These are phyloP conservation scores for Enteromius fasciolatus DNA, from an alignment of 2,797 vertebrate species.

Conservation along the genomic window DNA sequence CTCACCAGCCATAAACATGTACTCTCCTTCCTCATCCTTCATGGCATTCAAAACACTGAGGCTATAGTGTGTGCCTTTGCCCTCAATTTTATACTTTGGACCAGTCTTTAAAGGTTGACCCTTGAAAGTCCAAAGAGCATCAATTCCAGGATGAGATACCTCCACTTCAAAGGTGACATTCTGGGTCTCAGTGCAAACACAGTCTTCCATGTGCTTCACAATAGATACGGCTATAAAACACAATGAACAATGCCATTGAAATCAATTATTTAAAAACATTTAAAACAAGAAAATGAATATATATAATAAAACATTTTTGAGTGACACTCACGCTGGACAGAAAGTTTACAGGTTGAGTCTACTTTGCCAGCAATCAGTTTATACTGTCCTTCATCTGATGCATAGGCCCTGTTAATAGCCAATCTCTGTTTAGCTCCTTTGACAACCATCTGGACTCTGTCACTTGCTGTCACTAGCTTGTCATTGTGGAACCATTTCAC, in stretches of 20 bases:
- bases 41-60: constrained; percentile 89
- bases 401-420: constrained; percentile 85
- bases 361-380: constrained; percentile 90
- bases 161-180: constrained; percentile 91
- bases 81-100: constrained; percentile 89
- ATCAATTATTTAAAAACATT: neutral
- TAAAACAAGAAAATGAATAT: neutral
- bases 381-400: constrained; percentile 90
- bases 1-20: constrained; percentile 91
- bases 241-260: constrained; percentile 19
- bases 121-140: constrained; percentile 91
- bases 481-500: constrained; percentile 94
- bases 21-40: constrained; percentile 98
- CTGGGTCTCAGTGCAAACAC: constrained; percentile 94
- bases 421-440: constrained; percentile 95
- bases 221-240: constrained; percentile 87
- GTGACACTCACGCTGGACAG: constrained; percentile 84
- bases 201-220: constrained; percentile 88
- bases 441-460: constrained; percentile 88
- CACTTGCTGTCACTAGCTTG: constrained; percentile 82
- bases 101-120: constrained; percentile 86
- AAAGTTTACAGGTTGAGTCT: constrained; percentile 89
- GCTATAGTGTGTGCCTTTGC: constrained; percentile 85
- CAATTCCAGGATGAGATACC: constrained; percentile 90
- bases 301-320: neutral